Evolutionary conservation across 1,140 invertebrate species (phyloP), one percentile per base, ranked within the genome.

Genomic region (Lepidurus arcticus): DNA sequence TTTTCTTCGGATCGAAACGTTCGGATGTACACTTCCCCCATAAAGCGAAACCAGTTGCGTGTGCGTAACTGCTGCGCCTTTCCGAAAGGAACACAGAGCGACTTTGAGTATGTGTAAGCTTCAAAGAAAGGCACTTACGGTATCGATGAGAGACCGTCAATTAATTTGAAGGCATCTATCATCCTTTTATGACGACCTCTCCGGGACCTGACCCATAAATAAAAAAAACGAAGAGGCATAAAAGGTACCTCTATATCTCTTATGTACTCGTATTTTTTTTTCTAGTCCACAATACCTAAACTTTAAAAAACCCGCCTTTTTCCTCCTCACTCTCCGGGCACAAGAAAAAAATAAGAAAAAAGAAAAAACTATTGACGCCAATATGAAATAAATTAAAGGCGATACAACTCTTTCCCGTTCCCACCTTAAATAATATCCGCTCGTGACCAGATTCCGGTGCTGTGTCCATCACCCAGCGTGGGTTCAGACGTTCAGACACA

Each of bases 121-220:
- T 16, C 53, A 65, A 65, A 65, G 53, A 65, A 65, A 65, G 53
- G 53, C 53, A 65, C n/a, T 65, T 65, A 65, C 16, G 53, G 53
- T 65, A 65, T 65, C 53, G 53, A 65, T 65, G 53, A 65, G 53
- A 65, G 53, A 21, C 53, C 53, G 53, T 65, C 53, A 65, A 65
- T 65, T 65, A 65, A 65, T 65, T 65, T 65, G 53, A 65, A 65
- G 13, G 53, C 53, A 65, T 65, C 53, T 65, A 65, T 65, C 53
- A 65, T 65, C 53, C 53, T 65, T 65, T 65, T 65, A 65, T 21
- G 53, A 65, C 13, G 53, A 65, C 53, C 53, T 65, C 8, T 13
- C 53, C 21, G 53, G 53, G 53, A 65, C 53, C 21, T 65, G 53
- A 21, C 16, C 53, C 53, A 65, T 65, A 65, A 65, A 65, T 65